Percentiles rank a stretch among this genome's conserved stretches.
Evolutionary conservation across 2,888 invertebrate genomes (phyloP).

Genomic region (Plagiodera versicolora): DNA sequence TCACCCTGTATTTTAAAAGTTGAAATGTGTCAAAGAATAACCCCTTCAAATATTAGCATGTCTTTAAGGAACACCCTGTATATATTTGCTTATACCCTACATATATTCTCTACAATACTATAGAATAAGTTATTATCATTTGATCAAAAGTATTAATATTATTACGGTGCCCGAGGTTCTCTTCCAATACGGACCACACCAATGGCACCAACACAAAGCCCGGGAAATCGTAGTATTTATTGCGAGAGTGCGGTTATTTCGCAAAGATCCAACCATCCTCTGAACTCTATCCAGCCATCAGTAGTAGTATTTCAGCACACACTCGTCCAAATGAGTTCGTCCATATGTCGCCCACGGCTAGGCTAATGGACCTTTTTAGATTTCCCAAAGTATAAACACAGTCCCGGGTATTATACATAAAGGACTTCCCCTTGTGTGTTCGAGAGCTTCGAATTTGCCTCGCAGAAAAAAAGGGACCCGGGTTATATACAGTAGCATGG

Average conservation of each 20-base stretch:
- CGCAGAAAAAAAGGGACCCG: conserved; percentile 21
- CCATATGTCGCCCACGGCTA: conserved; percentile 31
- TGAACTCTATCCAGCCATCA: background rate
- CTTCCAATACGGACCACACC: no score
- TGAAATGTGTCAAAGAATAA: no score
- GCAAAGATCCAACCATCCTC: background rate
- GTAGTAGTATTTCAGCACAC: conserved; percentile 1
- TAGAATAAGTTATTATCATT: no score
- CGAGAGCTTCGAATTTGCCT: conserved; percentile 15
- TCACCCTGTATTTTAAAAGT: no score
- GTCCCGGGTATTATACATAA: conserved; percentile 15
- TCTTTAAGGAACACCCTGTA: no score
- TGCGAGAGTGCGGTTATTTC: background rate
- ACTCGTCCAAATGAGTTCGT: conserved; percentile 23
- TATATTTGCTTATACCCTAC: no score
- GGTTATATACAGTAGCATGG: conserved; percentile 15
- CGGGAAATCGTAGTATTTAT: no score
- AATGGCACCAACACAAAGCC: no score
- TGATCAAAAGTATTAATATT: no score
- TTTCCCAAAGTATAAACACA: conserved; percentile 24
- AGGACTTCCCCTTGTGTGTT: conserved; percentile 21
- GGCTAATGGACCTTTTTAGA: conserved; percentile 30
- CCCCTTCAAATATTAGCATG: no score
- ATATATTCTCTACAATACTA: no score
- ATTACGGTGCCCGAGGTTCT: no score